A percentile compares a stretch with the other conserved stretches of the same genome.
These are phyloP conservation scores for Oophaga pumilio DNA, from an alignment of 2,113 vertebrate genomes.

Conservation along the genomic window DNA sequence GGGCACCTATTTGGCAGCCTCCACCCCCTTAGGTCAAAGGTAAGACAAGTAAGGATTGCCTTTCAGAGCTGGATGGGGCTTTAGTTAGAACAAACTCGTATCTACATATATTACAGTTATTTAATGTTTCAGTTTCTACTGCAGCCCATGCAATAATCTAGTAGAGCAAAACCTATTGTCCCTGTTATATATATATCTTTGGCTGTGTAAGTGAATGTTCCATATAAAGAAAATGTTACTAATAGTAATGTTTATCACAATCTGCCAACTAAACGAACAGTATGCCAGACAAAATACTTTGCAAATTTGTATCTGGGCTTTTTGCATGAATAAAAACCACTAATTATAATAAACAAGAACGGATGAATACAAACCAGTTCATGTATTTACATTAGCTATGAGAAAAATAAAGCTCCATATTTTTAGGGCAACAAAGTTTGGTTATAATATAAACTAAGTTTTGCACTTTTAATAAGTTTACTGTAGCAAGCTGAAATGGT, in stretches of 20 bases:
- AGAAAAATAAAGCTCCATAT: slow-evolving; percentile 27
- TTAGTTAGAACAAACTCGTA: neutral
- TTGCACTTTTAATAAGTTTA: neutral
- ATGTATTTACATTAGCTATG: slow-evolving; percentile 15
- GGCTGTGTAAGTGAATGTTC: slow-evolving; percentile 1
- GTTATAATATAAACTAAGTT: neutral
- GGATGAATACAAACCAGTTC: neutral
- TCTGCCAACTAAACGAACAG: slow-evolving; percentile 20
- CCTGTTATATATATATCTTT: slow-evolving; percentile 15
- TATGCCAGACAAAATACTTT: slow-evolving; percentile 31
- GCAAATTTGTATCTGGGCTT: slow-evolving; percentile 31
- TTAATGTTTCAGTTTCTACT: neutral
- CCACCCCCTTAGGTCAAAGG: neutral
- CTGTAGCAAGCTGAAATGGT: neutral
- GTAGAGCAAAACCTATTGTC: neutral
- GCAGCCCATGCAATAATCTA: neutral
- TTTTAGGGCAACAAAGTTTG: neutral
- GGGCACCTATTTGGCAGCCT: neutral
- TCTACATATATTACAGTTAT: neutral
- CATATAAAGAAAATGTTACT: slow-evolving; percentile 36
- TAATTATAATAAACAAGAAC: slow-evolving; percentile 31
- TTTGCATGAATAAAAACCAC: slow-evolving; percentile 41
- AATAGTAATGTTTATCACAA: slow-evolving; percentile 28
- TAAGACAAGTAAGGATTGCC: neutral
- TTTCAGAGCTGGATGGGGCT: neutral